Conservation (phyloP, 2,797 vertebrate genomes). For the Eidolon dupreanum region DNA sequence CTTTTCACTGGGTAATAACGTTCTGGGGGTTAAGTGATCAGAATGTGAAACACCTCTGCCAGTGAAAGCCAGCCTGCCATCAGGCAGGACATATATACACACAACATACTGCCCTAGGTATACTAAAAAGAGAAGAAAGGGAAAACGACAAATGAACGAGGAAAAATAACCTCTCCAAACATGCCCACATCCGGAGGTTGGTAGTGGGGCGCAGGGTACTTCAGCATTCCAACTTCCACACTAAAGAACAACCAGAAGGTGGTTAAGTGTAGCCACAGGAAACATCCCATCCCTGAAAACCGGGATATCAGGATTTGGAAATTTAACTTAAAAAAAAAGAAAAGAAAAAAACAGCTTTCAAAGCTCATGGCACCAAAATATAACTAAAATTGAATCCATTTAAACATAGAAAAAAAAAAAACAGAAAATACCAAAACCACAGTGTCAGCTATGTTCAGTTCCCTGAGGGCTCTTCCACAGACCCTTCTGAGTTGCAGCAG, state of each 20-base stretch:
- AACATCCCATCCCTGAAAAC: constrained; percentile 47
- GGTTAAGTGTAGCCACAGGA: constrained; percentile 48
- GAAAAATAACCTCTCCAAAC: constrained; percentile 44
- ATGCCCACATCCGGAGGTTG: background rate
- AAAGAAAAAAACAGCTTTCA: background rate
- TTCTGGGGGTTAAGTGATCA: background rate
- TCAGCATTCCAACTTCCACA: background rate
- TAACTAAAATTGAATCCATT: constrained; percentile 17
- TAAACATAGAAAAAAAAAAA: background rate
- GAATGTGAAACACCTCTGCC: background rate
- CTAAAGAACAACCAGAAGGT: constrained; percentile 50
- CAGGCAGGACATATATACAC: background rate
- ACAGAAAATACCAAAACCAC: background rate
- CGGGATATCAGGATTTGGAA: constrained; percentile 38
- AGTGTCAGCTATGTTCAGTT: background rate
- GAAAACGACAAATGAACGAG: background rate
- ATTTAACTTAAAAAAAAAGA: background rate
- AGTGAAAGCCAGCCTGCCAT: background rate
- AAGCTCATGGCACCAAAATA: constrained; percentile 20
- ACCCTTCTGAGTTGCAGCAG: background rate
- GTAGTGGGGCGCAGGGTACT: constrained; percentile 4
- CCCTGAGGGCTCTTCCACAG: background rate
- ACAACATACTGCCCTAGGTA: accelerated
- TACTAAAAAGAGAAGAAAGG: background rate
- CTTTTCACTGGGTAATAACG: accelerated